Evolutionary conservation across 2,113 vertebrate species (phyloP).

Genomic region (Microcebus ravelobensis): DNA sequence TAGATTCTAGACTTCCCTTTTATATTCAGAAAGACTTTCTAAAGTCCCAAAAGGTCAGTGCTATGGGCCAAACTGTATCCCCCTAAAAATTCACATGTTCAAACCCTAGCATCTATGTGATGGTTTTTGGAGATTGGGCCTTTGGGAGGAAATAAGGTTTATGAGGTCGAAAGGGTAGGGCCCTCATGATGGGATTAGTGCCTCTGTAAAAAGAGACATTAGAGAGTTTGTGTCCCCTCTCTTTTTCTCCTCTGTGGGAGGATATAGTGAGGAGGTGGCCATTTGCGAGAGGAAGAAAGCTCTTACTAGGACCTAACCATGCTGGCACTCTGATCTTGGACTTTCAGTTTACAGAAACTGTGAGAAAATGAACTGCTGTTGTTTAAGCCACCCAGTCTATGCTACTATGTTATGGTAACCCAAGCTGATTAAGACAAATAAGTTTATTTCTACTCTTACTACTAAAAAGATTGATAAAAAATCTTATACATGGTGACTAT

Average conservation of each 20-base stretch:
- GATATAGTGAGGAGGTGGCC: no score
- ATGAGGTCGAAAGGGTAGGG: background rate
- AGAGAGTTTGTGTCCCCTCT: background rate
- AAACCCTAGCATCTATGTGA: background rate
- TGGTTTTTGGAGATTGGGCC: background rate
- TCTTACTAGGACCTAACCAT: no score
- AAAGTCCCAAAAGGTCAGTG: no score
- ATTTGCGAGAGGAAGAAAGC: no score
- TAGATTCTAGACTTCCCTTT: no score
- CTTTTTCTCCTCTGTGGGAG: no score
- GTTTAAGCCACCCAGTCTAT: background rate
- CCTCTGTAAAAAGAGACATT: background rate
- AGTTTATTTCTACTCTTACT: background rate
- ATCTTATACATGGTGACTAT: background rate
- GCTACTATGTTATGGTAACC: background rate
- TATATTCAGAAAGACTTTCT: no score
- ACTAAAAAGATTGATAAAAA: constrained; percentile 8
- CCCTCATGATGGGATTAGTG: background rate
- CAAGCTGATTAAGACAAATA: background rate
- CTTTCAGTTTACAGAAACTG: background rate
- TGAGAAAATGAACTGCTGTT: background rate
- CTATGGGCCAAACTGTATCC: no score
- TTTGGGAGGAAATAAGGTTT: background rate
- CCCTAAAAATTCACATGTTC: no score
- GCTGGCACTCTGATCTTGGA: no score